Base-by-base conservation (phyloP, 2,113 vertebrate genomes). In the Leucopsar rothschildi region DNA sequence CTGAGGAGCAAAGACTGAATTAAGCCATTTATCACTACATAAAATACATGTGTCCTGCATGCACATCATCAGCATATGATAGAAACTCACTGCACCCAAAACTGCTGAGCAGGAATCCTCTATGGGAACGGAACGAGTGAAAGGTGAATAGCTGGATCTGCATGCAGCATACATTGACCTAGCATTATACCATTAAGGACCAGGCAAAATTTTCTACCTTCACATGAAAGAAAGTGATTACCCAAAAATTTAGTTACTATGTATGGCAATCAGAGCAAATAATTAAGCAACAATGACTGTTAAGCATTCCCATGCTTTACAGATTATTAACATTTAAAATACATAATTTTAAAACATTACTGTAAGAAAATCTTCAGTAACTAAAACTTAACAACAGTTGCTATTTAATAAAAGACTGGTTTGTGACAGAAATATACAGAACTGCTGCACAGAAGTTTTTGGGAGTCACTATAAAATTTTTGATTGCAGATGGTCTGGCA, bases 1-100 rank as follows among this genome's bases (percentile, higher is more conserved):
- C 60, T 92, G 70, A 73, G 75, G 84, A 96, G 83, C 86, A 81
- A 92, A 91, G 94, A 95, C 47, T 96, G 56, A 92, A 93, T 95
- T 71, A 93, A 97, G 80, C 78, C 86, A 85, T 60, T 93, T 93
- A 88, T 60, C 83, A 56, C 47, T 84, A 53, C 12, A 73, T 86
- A 93, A 73, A 83, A 56, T 66, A 89, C 68, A 71, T 8, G 29
- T 42, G 72, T 91, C 92, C 72, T 94, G 71, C 88, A 71, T 16
- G 8, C 80, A 76, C 72, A 79, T 86, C 60, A 88, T 86, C 93
- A 97, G 82, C 22, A 93, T 42, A 15, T 42, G 40, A 42, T 42
- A 82, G 75, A 92, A 95, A 90, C 49, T 81, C 69, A 19, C 35
- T 12, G 15, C 65, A 55, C 50, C 33, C 73, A 8, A 11, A 78